Conservation (phyloP, 2,797 vertebrate species). For the Hephaestus fuliginosus region DNA sequence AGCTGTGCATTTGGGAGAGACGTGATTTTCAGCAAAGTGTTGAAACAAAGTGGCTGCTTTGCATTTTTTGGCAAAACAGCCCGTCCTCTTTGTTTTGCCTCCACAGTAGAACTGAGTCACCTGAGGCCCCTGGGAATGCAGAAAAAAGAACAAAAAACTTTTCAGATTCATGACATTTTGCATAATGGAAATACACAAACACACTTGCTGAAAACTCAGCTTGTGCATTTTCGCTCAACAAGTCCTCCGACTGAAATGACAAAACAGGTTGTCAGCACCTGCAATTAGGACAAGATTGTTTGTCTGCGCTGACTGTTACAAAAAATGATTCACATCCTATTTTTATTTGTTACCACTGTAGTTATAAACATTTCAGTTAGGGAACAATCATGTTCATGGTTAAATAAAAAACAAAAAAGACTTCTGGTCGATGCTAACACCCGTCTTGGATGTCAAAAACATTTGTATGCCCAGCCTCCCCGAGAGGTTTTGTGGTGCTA, state of each 20-base stretch:
- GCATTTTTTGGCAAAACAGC: conserved; percentile 49
- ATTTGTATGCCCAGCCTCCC: no score
- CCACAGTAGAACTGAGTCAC: conserved; percentile 35
- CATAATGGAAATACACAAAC: conserved; percentile 32
- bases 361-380: background rate
- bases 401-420: background rate
- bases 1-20: conserved; percentile 63
- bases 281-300: background rate
- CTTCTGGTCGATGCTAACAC: no score
- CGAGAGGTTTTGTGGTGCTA: no score
- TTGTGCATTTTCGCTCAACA: background rate
- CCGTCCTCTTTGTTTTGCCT: conserved; percentile 46
- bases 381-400: background rate
- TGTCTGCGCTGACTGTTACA: background rate
- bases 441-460: no score
- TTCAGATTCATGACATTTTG: background rate
- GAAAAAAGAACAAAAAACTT: background rate
- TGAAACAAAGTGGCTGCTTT: conserved; percentile 66
- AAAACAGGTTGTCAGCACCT: background rate
- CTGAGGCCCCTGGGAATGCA: conserved; percentile 9
- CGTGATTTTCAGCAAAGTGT: conserved; percentile 42
- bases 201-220: background rate
- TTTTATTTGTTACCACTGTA: background rate
- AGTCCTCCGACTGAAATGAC: background rate
- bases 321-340: no score